A percentile compares a stretch with the other conserved stretches of the same genome.
Conservation (phyloP, 2,888 invertebrate genomes). For the Laspeyria flexula region DNA sequence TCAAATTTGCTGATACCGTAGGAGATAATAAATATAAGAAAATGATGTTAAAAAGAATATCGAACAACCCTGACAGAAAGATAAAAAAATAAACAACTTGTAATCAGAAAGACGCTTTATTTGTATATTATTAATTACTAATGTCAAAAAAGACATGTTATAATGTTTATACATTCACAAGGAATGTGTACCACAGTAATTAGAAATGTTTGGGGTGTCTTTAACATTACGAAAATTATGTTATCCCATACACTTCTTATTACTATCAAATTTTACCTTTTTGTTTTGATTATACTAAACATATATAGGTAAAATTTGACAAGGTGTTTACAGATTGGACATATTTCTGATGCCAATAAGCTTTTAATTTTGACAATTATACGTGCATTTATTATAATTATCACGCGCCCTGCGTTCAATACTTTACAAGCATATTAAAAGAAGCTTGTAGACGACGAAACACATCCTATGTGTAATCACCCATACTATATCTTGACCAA, state of each 20-base stretch:
- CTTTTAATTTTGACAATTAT: background rate
- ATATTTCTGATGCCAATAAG: background rate
- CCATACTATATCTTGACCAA: too few species aligned
- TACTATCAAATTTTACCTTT: constrained; percentile 65
- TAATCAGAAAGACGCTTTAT: constrained; percentile 59
- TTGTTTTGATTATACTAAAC: constrained; percentile 20
- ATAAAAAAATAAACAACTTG: constrained; percentile 58
- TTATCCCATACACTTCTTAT: constrained; percentile 52
- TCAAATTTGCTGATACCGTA: constrained; percentile 57
- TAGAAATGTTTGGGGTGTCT: constrained; percentile 51
- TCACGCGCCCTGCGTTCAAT: too few species aligned
- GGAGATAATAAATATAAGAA: constrained; percentile 59
- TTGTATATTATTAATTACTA: constrained; percentile 65
- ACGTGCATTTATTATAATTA: too few species aligned
- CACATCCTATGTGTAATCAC: background rate
- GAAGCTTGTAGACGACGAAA: background rate
- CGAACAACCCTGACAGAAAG: constrained; percentile 72
- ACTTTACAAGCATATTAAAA: too few species aligned
- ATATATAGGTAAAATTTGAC: constrained; percentile 59
- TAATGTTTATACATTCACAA: constrained; percentile 67
- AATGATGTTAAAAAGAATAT: constrained; percentile 74
- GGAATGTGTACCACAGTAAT: constrained; percentile 65
- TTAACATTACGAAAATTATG: constrained; percentile 38
- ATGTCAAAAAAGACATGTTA: constrained; percentile 80
- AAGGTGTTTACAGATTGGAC: background rate